Evolutionary conservation across 2,113 vertebrate genomes (phyloP).

Genomic region (Neopipo cinnamomea): DNA sequence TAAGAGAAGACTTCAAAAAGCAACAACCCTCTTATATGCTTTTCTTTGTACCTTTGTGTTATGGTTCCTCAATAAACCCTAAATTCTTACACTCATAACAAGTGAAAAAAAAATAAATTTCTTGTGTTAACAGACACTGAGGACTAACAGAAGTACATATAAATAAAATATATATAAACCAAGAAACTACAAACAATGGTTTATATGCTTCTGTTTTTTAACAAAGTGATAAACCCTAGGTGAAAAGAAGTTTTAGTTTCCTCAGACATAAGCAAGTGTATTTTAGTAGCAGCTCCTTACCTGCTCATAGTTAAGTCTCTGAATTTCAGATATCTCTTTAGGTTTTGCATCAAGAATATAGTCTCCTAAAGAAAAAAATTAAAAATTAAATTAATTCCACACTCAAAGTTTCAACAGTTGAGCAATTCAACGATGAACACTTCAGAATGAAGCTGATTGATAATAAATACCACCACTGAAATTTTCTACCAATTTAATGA

Average conservation of each 20-base stretch:
- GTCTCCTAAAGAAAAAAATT: slow-evolving; percentile 81
- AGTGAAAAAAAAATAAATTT: not conserved
- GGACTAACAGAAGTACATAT: not conserved
- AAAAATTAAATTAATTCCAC: slow-evolving; percentile 6
- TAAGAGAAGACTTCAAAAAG: not conserved
- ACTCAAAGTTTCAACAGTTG: not conserved
- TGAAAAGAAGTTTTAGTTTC: not conserved
- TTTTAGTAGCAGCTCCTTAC: slow-evolving; percentile 73
- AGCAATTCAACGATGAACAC: not conserved
- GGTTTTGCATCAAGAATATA: slow-evolving; percentile 98
- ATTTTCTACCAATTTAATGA: not conserved
- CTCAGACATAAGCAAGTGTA: not conserved
- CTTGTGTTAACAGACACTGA: not conserved
- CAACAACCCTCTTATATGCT: not conserved
- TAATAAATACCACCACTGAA: not conserved
- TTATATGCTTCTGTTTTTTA: not conserved
- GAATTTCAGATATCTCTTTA: slow-evolving; percentile 97
- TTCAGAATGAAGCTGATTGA: not conserved
- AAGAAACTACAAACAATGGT: not conserved
- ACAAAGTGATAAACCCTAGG: not conserved
- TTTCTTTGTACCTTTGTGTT: not conserved
- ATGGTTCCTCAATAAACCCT: not conserved
- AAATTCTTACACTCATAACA: not conserved
- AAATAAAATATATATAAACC: not conserved
- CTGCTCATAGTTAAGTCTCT: slow-evolving; percentile 98